Conservation (phyloP, 2,113 vertebrate genomes). For the Caloenas nicobarica region DNA sequence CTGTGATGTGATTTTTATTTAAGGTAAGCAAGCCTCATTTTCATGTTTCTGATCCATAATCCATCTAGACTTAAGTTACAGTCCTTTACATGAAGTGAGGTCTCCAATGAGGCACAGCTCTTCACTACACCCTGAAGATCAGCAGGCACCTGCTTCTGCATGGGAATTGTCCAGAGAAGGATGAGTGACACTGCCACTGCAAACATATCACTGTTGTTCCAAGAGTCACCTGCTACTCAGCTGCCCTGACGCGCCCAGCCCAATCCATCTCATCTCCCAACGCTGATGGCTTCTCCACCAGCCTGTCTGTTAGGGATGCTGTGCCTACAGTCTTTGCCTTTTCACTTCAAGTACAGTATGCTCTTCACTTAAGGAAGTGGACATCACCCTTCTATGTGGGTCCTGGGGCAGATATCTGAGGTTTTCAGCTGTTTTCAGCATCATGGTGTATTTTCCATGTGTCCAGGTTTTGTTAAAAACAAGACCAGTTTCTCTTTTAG, state of each 20-base stretch:
- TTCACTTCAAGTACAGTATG: neutral
- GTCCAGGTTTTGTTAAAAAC: no score
- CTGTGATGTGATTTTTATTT: neutral
- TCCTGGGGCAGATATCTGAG: neutral
- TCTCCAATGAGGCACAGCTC: neutral
- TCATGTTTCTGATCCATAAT: neutral
- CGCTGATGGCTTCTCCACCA: rapidly evolving
- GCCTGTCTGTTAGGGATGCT: neutral
- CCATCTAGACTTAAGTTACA: neutral
- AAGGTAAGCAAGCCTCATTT: neutral
- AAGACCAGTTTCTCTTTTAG: no score
- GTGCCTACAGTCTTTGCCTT: neutral
- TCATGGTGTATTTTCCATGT: neutral
- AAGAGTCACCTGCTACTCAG: neutral
- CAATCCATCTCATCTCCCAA: neutral
- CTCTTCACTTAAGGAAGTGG: neutral
- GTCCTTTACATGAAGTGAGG: neutral
- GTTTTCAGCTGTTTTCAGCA: neutral
- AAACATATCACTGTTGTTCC: neutral
- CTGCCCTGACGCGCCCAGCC: neutral
- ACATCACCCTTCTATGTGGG: rapidly evolving
- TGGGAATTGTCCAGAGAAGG: neutral
- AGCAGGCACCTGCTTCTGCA: neutral
- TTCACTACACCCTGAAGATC: neutral
- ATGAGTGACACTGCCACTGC: neutral